Percentiles rank a stretch among this genome's conserved stretches.
Evolutionary conservation across 2,113 vertebrate species (phyloP).

Genomic region (Etheostoma spectabile): DNA sequence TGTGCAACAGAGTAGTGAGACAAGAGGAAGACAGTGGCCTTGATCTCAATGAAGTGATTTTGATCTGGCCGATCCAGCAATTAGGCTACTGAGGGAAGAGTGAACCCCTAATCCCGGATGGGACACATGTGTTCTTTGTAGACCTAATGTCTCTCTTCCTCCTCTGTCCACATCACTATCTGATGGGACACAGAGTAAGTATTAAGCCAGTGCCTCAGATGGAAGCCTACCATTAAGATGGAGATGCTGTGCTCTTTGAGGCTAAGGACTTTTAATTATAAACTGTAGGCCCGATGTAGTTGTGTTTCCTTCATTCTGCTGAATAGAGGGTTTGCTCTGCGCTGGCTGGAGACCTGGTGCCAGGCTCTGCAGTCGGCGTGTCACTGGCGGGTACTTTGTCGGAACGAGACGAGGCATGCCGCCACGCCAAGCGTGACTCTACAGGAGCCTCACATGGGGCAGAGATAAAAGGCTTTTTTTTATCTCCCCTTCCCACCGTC

Average conservation of each 20-base stretch:
- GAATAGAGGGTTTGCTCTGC: conserved; percentile 76
- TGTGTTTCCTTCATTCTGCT: conserved; percentile 76
- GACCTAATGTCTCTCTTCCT: conserved; percentile 82
- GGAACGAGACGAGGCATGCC: conserved; percentile 67
- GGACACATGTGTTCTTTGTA: conserved; percentile 79
- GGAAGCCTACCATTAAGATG: conserved; percentile 81
- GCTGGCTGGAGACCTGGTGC: conserved; percentile 77
- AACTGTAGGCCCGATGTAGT: conserved; percentile 67
- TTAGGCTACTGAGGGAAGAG: conserved; percentile 80
- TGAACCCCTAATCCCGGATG: conserved; percentile 80
- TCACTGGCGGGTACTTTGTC: conserved; percentile 69
- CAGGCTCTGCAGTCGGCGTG: conserved; percentile 72
- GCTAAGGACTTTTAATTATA: conserved; percentile 82
- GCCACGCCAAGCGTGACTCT: conserved; percentile 56
- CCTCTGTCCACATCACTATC: conserved; percentile 78
- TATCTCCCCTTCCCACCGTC: conserved; percentile 50
- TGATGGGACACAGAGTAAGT: conserved; percentile 75
- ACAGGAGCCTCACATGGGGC: conserved; percentile 59
- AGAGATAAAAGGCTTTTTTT: conserved; percentile 78
- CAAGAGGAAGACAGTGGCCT: conserved; percentile 73
- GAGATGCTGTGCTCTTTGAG: conserved; percentile 81
- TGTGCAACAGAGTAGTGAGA: conserved; percentile 73
- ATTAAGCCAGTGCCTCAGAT: conserved; percentile 80
- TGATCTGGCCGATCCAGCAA: conserved; percentile 79
- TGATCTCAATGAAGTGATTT: conserved; percentile 81